Percentiles rank a stretch among this genome's conserved stretches.
These are phyloP conservation scores for Acrobasis repandana DNA, from an alignment of 2,888 invertebrate genomes.

Conservation along the genomic window DNA sequence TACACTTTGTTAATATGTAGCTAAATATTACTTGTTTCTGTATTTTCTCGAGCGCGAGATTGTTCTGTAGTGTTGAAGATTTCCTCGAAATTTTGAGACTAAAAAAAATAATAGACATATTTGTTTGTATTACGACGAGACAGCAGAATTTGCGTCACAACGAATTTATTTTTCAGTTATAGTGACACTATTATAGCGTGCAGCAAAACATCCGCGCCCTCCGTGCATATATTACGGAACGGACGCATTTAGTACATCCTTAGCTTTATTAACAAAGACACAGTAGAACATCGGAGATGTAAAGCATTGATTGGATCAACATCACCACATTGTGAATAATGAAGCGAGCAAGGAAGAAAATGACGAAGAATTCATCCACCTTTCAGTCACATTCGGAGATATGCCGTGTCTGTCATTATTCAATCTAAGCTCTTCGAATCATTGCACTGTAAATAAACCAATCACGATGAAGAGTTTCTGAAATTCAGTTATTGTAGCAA, in stretches of 20 bases:
- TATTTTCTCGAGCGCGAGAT: too few species aligned
- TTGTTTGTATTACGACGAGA: too few species aligned
- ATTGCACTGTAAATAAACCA: conserved; percentile 31
- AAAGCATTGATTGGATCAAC: background rate
- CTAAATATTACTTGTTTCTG: background rate
- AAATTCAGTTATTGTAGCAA: conserved; percentile 9
- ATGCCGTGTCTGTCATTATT: background rate
- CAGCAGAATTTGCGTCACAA: too few species aligned
- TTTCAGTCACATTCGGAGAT: background rate
- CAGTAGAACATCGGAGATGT: background rate
- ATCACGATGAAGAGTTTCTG: background rate
- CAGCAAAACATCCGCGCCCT: conserved; percentile 34
- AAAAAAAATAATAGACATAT: too few species aligned
- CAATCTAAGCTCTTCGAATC: conserved; percentile 8
- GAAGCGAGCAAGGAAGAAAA: background rate
- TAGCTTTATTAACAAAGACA: conserved; percentile 41
- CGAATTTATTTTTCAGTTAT: background rate
- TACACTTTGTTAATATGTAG: background rate
- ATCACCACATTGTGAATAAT: background rate
- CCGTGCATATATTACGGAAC: conserved; percentile 48
- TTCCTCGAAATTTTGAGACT: too few species aligned
- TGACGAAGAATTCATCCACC: background rate
- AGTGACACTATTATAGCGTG: conserved; percentile 27
- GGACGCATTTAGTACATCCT: conserved; percentile 37
- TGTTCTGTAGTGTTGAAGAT: too few species aligned